A percentile compares a stretch with the other conserved stretches of the same genome.
These are phyloP conservation scores for Tipula lateralis DNA, from an alignment of 2,888 invertebrate species.

Conservation along the genomic window DNA sequence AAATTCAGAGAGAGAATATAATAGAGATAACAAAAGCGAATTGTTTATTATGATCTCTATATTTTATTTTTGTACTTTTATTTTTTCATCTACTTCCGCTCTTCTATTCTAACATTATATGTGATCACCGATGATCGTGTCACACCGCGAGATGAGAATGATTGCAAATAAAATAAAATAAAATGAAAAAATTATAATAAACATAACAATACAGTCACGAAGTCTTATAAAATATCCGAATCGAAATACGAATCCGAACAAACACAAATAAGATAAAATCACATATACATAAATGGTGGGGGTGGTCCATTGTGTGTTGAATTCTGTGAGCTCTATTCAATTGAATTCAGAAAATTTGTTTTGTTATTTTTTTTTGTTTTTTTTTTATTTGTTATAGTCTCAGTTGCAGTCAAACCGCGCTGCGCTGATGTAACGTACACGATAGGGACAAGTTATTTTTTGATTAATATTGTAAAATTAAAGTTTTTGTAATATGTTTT, in stretches of 20 bases:
- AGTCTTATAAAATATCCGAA: neutral
- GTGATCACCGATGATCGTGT: neutral
- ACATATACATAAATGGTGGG: neutral
- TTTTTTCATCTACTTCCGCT: neutral
- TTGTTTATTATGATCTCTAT: neutral
- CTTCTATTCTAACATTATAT: neutral
- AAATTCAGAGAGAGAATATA: neutral
- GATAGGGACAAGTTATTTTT: neutral
- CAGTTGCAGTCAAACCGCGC: constrained; percentile 35
- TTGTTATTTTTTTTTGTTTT: neutral
- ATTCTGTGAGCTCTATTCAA: neutral
- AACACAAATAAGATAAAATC: neutral
- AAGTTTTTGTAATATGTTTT: neutral
- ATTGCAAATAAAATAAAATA: too few relatives aligned
- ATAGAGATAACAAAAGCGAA: neutral
- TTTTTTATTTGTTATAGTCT: constrained; percentile 27
- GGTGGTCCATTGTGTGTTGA: neutral
- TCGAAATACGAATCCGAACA: neutral
- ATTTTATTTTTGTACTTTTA: neutral
- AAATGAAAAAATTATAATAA: neutral
- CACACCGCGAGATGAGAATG: neutral
- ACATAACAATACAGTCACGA: neutral
- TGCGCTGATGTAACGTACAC: constrained; percentile 33
- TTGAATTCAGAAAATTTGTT: neutral
- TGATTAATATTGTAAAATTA: neutral